Evolutionary conservation across 2,888 invertebrate genomes (phyloP).

Genomic region (Aspidiotus destructor): DNA sequence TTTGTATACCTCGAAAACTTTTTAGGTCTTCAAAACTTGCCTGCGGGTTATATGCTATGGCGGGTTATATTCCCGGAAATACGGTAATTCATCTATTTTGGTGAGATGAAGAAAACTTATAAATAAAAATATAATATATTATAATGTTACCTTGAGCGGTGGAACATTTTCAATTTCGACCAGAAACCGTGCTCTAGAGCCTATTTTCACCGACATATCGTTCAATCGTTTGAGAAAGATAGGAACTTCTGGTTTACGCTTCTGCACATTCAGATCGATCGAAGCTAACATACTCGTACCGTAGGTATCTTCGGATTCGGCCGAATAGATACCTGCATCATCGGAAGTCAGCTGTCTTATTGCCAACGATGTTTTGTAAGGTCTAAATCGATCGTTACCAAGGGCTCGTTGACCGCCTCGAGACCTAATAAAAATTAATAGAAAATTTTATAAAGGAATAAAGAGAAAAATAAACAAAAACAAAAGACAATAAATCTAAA

Average conservation of each 20-base stretch:
- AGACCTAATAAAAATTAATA: background rate
- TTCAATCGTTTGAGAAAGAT: constrained; percentile 72
- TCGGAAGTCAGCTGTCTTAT: constrained; percentile 16
- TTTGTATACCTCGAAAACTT: too few species aligned
- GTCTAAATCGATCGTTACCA: constrained; percentile 18
- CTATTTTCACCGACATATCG: constrained; percentile 81
- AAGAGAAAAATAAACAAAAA: too few species aligned
- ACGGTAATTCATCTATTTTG: too few species aligned
- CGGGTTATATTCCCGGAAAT: too few species aligned
- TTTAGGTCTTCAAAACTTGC: too few species aligned
- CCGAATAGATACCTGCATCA: constrained; percentile 19
- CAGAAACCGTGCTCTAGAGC: constrained; percentile 72
- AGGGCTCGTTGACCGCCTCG: constrained; percentile 19
- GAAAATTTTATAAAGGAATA: too few species aligned
- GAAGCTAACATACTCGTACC: constrained; percentile 23
- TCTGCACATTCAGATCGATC: constrained; percentile 24
- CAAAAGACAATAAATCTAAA: too few species aligned
- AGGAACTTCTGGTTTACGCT: constrained; percentile 48
- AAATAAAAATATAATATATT: too few species aligned
- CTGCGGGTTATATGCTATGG: too few species aligned
- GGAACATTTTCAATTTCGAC: constrained; percentile 72
- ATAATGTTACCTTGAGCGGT: constrained; percentile 58
- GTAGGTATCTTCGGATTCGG: constrained; percentile 23
- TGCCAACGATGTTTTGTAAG: constrained; percentile 19
- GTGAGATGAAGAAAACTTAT: too few species aligned